Evolutionary conservation across 1,140 invertebrate genomes (phyloP).

Genomic region (Drosophila bifasciata): DNA sequence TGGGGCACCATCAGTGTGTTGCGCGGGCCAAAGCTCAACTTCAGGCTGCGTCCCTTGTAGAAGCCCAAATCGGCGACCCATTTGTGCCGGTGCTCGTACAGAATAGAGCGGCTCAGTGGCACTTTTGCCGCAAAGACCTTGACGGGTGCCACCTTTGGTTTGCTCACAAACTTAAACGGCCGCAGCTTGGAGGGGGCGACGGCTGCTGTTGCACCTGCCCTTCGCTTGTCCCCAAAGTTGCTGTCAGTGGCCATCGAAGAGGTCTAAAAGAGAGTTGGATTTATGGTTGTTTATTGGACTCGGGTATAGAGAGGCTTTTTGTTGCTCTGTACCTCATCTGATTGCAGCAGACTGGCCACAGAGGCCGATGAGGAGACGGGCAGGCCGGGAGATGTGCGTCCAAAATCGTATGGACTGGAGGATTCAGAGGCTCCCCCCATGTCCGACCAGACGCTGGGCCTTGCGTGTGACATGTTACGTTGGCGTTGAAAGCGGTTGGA

Average conservation of each 20-base stretch:
- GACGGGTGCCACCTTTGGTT: conserved; percentile 77
- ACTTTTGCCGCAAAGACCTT: conserved; percentile 84
- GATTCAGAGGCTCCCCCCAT: conserved; percentile 46
- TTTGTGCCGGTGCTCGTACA: conserved; percentile 84
- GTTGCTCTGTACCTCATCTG: conserved; percentile 44
- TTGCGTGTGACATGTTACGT: conserved; percentile 16
- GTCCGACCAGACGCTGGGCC: conserved; percentile 49
- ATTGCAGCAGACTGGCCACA: conserved; percentile 62
- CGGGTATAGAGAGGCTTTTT: rapidly evolving
- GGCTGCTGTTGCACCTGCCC: background rate
- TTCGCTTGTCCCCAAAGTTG: conserved; percentile 5
- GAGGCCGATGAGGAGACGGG: conserved; percentile 65
- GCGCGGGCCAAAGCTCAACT: conserved; percentile 90
- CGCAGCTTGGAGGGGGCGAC: conserved; percentile 13
- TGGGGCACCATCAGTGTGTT: conserved; percentile 85
- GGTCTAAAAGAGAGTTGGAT: conserved; percentile 18
- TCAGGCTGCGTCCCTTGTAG: conserved; percentile 88
- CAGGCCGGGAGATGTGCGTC: conserved; percentile 41
- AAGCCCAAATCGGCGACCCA: conserved; percentile 88
- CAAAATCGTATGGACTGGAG: conserved; percentile 71
- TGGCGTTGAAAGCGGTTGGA: background rate
- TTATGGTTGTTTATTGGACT: no score
- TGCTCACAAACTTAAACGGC: conserved; percentile 60
- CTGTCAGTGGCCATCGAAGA: conserved; percentile 56
- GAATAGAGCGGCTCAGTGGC: conserved; percentile 84